Evolutionary conservation across 2,888 invertebrate genomes (phyloP).

Genomic region (Hoplodrina blanda): DNA sequence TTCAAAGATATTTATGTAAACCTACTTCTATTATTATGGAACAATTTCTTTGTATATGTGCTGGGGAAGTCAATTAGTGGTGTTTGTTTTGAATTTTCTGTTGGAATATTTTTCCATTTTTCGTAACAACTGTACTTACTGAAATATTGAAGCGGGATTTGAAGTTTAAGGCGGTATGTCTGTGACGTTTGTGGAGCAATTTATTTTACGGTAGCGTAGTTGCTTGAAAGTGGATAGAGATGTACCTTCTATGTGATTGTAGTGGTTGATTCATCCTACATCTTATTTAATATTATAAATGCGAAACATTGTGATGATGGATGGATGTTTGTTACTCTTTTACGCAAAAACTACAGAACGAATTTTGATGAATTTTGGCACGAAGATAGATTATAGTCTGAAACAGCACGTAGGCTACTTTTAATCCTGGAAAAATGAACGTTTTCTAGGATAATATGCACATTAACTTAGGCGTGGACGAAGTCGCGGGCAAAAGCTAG

Average conservation of each 20-base stretch:
- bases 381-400: too few relatives aligned
- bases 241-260: not conserved
- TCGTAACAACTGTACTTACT: constrained; percentile 9
- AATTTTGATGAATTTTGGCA: too few relatives aligned
- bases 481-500: too few relatives aligned
- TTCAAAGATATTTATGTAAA: constrained; percentile 77
- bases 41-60: constrained; percentile 20
- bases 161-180: constrained; percentile 9
- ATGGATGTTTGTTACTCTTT: too few relatives aligned
- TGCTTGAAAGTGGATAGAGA: not conserved
- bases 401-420: too few relatives aligned
- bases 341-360: too few relatives aligned
- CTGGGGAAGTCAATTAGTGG: constrained; percentile 39
- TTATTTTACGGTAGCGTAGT: constrained; percentile 14
- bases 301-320: too few relatives aligned
- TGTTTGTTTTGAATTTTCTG: constrained; percentile 21
- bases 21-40: constrained; percentile 31
- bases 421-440: too few relatives aligned
- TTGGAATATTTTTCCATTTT: constrained; percentile 42
- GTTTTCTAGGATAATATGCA: too few relatives aligned
- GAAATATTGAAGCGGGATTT: constrained; percentile 41
- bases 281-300: too few relatives aligned
- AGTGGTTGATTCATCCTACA: too few relatives aligned
- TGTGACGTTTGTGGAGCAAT: constrained; percentile 40
- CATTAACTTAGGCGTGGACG: too few relatives aligned